Conservation (phyloP, 2,888 invertebrate species). For the Cataglyphis livida region DNA sequence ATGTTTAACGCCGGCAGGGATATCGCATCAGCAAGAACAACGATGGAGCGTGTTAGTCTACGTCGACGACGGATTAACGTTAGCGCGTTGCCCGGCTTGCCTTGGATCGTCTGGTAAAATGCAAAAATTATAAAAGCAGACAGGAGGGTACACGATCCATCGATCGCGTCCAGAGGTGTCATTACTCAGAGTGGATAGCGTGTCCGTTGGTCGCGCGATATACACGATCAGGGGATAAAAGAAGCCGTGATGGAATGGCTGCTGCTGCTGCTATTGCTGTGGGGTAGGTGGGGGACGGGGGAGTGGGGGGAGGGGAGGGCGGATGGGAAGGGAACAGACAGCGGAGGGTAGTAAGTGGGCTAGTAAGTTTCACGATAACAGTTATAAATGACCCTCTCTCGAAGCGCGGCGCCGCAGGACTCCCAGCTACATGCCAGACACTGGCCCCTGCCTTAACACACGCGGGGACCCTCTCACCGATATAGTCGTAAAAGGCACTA, state of each 20-base stretch:
- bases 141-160: constrained; percentile 25
- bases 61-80: neutral
- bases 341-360: constrained; percentile 77
- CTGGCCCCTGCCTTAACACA: constrained; percentile 67
- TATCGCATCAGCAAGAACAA: neutral
- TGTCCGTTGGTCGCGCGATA: constrained; percentile 53
- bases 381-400: constrained; percentile 80
- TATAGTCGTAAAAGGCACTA: constrained; percentile 75
- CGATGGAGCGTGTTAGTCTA: neutral
- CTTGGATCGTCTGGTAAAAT: neutral
- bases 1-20: neutral
- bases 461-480: constrained; percentile 58
- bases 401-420: constrained; percentile 76
- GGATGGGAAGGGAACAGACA: constrained; percentile 68
- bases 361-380: constrained; percentile 79
- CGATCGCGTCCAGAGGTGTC: constrained; percentile 52
- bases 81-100: neutral
- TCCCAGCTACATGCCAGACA: constrained; percentile 72
- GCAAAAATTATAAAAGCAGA: constrained; percentile 35
- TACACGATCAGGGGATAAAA: constrained; percentile 61
- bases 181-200: constrained; percentile 61
- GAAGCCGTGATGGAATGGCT: constrained; percentile 62
- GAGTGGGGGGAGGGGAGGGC: neutral
- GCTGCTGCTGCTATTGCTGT: constrained; percentile 38
- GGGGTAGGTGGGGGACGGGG: neutral